Percentiles rank a stretch among this genome's conserved stretches.
Conservation (phyloP, 2,113 vertebrate species). For the Myotis brandtii region DNA sequence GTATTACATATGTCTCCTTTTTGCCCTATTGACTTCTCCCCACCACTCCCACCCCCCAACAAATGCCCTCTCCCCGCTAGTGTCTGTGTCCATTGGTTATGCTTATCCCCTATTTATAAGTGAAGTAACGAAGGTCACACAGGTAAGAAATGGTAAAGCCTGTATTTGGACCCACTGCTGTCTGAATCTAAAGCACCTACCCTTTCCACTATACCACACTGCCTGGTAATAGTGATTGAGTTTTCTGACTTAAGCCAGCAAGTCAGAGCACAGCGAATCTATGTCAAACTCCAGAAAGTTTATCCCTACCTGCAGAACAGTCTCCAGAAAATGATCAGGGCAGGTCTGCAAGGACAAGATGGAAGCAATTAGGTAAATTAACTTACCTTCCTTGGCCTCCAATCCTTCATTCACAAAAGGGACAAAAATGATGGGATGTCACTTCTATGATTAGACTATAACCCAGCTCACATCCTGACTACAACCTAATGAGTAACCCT, state of each 20-base stretch:
- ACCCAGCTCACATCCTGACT: background rate
- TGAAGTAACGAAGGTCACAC: background rate
- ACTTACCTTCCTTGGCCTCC: background rate
- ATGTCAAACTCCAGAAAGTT: background rate
- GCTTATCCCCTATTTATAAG: background rate
- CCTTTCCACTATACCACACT: background rate
- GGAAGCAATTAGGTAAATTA: background rate
- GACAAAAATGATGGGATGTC: background rate
- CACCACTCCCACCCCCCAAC: too few species aligned
- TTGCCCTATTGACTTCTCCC: too few species aligned
- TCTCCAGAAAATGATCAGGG: background rate
- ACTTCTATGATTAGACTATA: background rate
- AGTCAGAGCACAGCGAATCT: background rate
- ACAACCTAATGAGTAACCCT: background rate
- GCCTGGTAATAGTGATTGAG: too few species aligned
- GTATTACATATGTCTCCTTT: too few species aligned
- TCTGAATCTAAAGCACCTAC: too few species aligned
- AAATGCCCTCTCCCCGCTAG: too few species aligned
- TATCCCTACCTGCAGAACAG: background rate
- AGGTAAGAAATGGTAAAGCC: background rate
- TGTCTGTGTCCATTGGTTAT: too few species aligned
- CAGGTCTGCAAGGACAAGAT: background rate
- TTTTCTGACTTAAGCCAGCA: background rate
- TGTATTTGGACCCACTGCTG: background rate
- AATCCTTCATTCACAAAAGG: background rate